Evolutionary conservation across 2,888 invertebrate species (phyloP).

Genomic region (Eulithis prunata): DNA sequence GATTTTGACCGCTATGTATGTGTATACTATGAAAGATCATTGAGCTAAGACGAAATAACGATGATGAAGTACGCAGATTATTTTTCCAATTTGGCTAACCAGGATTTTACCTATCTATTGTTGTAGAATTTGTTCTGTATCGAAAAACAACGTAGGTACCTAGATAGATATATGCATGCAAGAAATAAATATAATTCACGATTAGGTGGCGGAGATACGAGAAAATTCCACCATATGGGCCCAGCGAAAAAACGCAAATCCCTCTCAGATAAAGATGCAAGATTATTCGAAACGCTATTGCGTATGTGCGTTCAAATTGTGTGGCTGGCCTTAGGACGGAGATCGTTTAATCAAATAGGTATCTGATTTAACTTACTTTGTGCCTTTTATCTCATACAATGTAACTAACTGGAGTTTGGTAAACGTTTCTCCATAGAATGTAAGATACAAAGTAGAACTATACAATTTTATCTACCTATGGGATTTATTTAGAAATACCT

Average conservation of each 20-base stretch:
- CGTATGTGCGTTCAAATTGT: constrained; percentile 85
- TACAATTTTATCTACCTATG: too few species aligned
- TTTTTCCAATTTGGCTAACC: too few species aligned
- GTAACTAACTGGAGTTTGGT: constrained; percentile 10
- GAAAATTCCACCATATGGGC: constrained; percentile 85
- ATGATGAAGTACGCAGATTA: too few species aligned
- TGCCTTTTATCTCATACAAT: constrained; percentile 17
- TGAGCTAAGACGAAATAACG: too few species aligned
- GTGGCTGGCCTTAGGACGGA: constrained; percentile 86
- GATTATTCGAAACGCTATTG: constrained; percentile 84
- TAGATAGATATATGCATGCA: not conserved
- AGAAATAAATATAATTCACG: constrained; percentile 28
- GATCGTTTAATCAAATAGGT: constrained; percentile 86
- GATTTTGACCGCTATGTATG: too few species aligned
- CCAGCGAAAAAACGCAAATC: constrained; percentile 82
- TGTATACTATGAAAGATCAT: too few species aligned
- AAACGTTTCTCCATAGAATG: constrained; percentile 16
- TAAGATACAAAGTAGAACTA: constrained; percentile 3
- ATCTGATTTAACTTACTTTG: constrained; percentile 35
- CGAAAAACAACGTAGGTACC: not conserved
- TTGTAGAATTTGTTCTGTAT: constrained; percentile 1
- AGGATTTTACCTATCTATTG: not conserved
- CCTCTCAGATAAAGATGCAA: constrained; percentile 86
- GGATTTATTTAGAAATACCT: too few species aligned
- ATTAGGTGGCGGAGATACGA: constrained; percentile 76